A percentile compares a stretch with the other conserved stretches of the same genome.
phyloP scores from a whole-genome alignment of 2,113 vertebrate genomes.

The Dipodomys ordii region DNA sequence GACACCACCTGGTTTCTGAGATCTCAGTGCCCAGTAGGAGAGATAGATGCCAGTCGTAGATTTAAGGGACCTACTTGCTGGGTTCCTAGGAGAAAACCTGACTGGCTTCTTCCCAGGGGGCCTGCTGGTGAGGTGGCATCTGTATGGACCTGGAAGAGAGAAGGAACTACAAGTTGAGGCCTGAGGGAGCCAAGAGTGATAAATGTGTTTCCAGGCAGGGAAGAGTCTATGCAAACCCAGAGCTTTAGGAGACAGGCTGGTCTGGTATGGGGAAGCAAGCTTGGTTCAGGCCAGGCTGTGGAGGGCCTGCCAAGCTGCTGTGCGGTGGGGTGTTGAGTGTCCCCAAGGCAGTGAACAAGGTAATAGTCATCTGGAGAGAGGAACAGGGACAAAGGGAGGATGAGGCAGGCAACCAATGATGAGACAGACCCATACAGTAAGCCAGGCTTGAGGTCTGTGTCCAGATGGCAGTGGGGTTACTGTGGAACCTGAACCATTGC shows the following conservation, averaged over 20 bases:
- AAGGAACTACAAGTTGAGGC: not conserved
- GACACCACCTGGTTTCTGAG: not conserved
- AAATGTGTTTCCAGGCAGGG: not conserved
- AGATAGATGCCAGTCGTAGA: not conserved
- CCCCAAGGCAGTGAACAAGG: not conserved
- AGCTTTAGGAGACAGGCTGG: not conserved
- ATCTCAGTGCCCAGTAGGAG: not conserved
- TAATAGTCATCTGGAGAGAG: not conserved
- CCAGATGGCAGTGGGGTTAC: not conserved
- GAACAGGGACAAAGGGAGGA: not conserved
- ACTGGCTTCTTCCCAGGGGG: not conserved
- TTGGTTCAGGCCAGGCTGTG: not conserved
- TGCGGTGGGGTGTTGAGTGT: not conserved
- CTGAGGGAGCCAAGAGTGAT: not conserved
- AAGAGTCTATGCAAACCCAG: not conserved
- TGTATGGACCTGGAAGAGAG: not conserved
- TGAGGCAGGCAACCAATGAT: not conserved
- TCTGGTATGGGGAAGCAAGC: not conserved
- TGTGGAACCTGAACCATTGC: not conserved
- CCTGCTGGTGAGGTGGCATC: not conserved
- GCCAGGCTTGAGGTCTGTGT: not conserved
- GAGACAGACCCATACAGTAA: not conserved
- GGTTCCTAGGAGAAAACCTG: not conserved
- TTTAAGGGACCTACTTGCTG: not conserved
- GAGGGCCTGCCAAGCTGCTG: not conserved